Conservation (phyloP, 2,113 vertebrate species). For the Osmerus eperlanus region DNA sequence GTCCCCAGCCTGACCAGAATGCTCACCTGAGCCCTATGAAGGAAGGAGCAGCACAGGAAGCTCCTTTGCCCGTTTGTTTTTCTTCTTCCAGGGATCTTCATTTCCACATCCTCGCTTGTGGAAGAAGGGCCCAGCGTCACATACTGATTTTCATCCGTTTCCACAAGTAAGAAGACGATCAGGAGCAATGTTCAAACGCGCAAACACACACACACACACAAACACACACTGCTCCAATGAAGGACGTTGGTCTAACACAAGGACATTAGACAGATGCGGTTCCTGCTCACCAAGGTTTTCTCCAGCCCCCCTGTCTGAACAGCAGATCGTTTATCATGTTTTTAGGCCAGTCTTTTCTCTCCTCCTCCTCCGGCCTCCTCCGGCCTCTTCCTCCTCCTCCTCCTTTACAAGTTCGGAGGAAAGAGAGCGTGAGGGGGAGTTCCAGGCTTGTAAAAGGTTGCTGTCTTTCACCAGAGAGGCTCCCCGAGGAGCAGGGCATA, state of each 20-base stretch:
- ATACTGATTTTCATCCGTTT: slow-evolving; percentile 1
- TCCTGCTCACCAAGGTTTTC: slow-evolving; percentile 3
- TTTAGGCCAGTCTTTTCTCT: background rate
- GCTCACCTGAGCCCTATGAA: slow-evolving; percentile 52
- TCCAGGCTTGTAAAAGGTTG: background rate
- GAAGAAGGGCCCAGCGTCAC: background rate
- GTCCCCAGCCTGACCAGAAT: slow-evolving; percentile 64
- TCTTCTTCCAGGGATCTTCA: slow-evolving; percentile 31
- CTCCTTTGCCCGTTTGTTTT: slow-evolving; percentile 18
- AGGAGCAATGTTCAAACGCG: background rate
- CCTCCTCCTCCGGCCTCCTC: background rate
- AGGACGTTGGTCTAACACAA: background rate
- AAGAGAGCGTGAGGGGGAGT: background rate
- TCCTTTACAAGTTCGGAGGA: background rate
- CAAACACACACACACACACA: background rate
- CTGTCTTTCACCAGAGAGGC: background rate
- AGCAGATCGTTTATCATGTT: background rate
- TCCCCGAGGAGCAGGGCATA: background rate
- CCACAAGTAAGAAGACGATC: background rate
- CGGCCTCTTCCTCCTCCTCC: background rate
- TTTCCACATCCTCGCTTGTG: slow-evolving; percentile 15
- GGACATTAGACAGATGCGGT: background rate
- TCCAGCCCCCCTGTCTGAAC: background rate
- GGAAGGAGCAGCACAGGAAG: slow-evolving; percentile 49
- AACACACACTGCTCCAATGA: background rate